Evolutionary conservation across 2,797 vertebrate species (phyloP), one percentile per base, ranked within the genome.

Genomic region (Eremophila alpestris): DNA sequence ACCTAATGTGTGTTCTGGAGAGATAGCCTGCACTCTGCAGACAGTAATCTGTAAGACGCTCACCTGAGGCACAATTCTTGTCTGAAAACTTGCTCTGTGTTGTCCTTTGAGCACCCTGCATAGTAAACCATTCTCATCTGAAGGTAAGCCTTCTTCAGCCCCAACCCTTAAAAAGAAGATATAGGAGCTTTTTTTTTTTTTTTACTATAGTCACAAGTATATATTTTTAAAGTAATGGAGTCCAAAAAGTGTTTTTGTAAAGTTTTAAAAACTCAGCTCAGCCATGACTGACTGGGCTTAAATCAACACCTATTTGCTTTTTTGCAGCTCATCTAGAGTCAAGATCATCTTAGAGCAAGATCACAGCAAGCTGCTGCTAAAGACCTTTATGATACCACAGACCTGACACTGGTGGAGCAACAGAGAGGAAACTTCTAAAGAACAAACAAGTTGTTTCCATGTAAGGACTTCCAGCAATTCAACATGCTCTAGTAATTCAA

Each of bases 401-500:
- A 88, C 12, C 20, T 69, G 58, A 86, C 14, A 6, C 26, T 52
- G 23, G 21, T 69, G 81, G 34, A 73, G 45, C 15, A 81, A 74
- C 20, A 82, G 27, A 91, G 48, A 94, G 17, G 48, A 64, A 93
- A 95, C 74, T 95, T 89, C 59, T 73, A 34, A 94, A 75, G 85
- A 94, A 59, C 29, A 59, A 92, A 52, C 51, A 91, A 73, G 79
- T 90, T 86, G 51, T 84, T 95, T 60, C 90, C 16, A 13, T 68
- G 80, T 70, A 77, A 92, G 43, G 78, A 90, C 34, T 82, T 89
- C 74, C 52, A 93, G 83, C 74, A 77, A 87, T 97, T 95, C 88
- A 92, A 19, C 74, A 95, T 87, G 92, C 92, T 95, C 94, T 87
- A 95, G 55, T 93, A 95, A 94, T 77, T 96, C 78, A 64, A 79